Conservation (phyloP, 2,888 invertebrate genomes). For the Andrena hattorfiana region DNA sequence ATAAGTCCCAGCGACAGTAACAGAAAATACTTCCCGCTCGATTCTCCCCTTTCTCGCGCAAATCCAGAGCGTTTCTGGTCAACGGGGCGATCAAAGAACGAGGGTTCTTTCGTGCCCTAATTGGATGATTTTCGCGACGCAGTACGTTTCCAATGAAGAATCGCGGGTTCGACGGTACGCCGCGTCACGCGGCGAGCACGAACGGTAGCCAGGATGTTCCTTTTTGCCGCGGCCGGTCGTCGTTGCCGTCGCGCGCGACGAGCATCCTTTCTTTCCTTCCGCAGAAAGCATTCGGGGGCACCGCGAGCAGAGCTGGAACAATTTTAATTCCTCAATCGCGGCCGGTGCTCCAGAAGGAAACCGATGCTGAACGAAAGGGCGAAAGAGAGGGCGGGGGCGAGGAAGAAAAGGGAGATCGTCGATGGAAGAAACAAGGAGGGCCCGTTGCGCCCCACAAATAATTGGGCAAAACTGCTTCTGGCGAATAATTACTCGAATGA, state of each 20-base stretch:
- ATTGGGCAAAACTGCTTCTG: constrained; percentile 78
- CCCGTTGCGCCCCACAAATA: constrained; percentile 74
- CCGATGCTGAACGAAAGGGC: constrained; percentile 9
- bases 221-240: constrained; percentile 6
- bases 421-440: constrained; percentile 27
- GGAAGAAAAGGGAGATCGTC: constrained; percentile 25
- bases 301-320: constrained; percentile 70
- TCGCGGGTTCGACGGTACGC: constrained; percentile 28
- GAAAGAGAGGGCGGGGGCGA: background rate
- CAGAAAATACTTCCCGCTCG: background rate
- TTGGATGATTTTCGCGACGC: constrained; percentile 61
- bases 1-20: background rate
- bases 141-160: constrained; percentile 36
- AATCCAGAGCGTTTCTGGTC: constrained; percentile 34
- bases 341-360: constrained; percentile 53
- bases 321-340: constrained; percentile 82
- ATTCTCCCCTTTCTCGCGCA: constrained; percentile 23
- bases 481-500: constrained; percentile 79
- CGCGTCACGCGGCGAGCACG: constrained; percentile 26
- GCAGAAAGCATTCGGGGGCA: constrained; percentile 57
- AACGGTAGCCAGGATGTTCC: constrained; percentile 1
- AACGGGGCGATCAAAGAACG: constrained; percentile 55
- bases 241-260: constrained; percentile 30
- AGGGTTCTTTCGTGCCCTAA: constrained; percentile 54
- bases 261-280: constrained; percentile 53